Conservation (phyloP, 2,113 vertebrate species). For the Nipponia nippon region DNA sequence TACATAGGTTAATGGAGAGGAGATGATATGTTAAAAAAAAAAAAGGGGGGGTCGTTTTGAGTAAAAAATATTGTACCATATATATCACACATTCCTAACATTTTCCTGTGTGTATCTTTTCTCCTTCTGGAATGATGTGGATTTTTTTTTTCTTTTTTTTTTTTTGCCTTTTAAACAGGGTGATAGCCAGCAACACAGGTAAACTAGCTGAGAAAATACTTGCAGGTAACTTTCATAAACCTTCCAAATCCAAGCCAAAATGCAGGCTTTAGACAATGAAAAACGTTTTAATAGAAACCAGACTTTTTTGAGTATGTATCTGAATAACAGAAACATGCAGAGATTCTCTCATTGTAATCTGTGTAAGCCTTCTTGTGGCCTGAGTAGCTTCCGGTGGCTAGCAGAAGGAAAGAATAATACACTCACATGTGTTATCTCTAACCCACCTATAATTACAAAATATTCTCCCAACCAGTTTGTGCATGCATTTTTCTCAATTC, state of each 20-base stretch:
- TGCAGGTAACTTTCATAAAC: background rate
- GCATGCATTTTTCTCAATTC: background rate
- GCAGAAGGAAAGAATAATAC: background rate
- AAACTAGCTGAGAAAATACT: background rate
- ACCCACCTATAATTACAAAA: background rate
- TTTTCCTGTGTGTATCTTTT: background rate
- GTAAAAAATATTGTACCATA: background rate
- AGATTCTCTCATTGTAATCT: background rate
- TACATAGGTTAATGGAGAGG: background rate
- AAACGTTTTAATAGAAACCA: background rate
- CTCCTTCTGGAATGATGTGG: background rate
- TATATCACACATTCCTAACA: background rate
- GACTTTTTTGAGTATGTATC: background rate
- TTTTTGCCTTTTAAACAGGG: background rate
- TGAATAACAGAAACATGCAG: background rate
- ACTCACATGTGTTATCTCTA: background rate
- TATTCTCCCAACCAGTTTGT: background rate
- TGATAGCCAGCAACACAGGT: background rate
- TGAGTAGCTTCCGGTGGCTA: background rate
- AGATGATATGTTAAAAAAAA: background rate
- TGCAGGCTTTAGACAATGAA: background rate
- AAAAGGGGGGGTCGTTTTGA: fast-evolving
- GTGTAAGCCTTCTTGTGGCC: background rate
- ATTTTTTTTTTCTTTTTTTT: background rate
- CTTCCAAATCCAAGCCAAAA: background rate